Conservation (phyloP, 2,113 vertebrate species). For the Coptodon rendalli region DNA sequence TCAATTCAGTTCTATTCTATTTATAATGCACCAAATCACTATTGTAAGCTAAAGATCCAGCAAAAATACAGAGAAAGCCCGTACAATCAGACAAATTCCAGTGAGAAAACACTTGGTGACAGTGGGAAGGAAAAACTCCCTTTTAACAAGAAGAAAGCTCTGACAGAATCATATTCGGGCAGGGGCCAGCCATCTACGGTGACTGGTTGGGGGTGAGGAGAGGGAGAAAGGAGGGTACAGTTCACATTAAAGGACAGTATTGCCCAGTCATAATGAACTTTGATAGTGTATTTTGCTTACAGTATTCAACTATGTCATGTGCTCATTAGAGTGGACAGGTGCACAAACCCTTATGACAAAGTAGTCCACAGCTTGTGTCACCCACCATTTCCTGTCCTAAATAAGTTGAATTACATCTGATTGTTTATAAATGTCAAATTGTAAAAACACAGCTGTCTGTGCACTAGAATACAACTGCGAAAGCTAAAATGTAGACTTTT, state of each 20-base stretch:
- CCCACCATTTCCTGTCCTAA: background rate
- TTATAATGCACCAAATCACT: background rate
- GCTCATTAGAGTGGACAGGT: background rate
- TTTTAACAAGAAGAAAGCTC: background rate
- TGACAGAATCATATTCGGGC: background rate
- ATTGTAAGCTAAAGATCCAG: background rate
- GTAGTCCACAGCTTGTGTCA: background rate
- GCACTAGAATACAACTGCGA: background rate
- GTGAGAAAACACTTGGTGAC: background rate
- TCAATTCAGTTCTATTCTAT: background rate
- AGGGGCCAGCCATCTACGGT: background rate
- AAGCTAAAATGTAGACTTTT: background rate
- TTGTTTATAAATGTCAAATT: background rate
- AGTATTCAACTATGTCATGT: slow-evolving; percentile 13
- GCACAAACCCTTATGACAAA: background rate
- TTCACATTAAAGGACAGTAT: slow-evolving; percentile 2
- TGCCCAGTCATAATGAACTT: slow-evolving; percentile 5
- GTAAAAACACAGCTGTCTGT: background rate
- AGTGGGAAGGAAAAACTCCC: background rate
- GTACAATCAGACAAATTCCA: background rate
- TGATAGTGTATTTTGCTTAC: slow-evolving; percentile 6
- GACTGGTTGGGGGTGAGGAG: background rate
- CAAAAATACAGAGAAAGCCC: background rate
- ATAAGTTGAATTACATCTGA: background rate
- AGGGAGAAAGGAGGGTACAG: background rate